These are phyloP conservation scores for Cheilosia variabilis DNA, from an alignment of 2,888 invertebrate species.

Conservation along the genomic window DNA sequence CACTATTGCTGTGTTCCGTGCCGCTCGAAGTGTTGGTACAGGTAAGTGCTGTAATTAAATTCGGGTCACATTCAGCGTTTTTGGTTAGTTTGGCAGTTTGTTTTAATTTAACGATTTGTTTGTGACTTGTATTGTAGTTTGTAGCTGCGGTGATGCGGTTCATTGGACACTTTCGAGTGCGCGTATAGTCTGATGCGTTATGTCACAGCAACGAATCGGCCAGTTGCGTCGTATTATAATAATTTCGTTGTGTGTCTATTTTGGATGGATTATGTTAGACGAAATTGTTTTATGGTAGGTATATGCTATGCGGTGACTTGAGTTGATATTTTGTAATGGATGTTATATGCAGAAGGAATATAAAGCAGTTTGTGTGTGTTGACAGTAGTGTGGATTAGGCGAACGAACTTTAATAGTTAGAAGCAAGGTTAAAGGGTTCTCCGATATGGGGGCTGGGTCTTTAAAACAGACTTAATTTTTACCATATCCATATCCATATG, in stretches of 20 bases:
- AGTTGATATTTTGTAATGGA: constrained; percentile 21
- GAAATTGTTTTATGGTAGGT: constrained; percentile 48
- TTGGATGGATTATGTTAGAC: constrained; percentile 61
- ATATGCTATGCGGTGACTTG: constrained; percentile 5
- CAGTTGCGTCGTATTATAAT: constrained; percentile 56
- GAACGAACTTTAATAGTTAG: constrained; percentile 1
- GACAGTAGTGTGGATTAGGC: constrained; percentile 30
- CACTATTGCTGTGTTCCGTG: constrained; percentile 15
- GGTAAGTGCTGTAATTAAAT: constrained; percentile 56
- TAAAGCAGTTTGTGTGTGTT: constrained; percentile 15
- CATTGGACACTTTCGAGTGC: constrained; percentile 64
- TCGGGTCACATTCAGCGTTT: constrained; percentile 68
- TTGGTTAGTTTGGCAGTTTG: constrained; percentile 41
- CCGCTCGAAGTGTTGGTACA: not conserved
- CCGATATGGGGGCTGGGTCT: too few relatives aligned
- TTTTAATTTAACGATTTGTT: constrained; percentile 49
- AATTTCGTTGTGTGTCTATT: constrained; percentile 38
- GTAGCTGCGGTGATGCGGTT: constrained; percentile 26
- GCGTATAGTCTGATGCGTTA: constrained; percentile 45
- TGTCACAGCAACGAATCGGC: constrained; percentile 37
- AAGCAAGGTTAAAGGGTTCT: constrained; percentile 3
- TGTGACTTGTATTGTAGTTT: not conserved
- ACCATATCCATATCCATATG: too few relatives aligned
- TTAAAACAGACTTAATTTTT: too few relatives aligned
- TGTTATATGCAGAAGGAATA: constrained; percentile 48